A percentile compares a stretch with the other conserved stretches of the same genome.
Evolutionary conservation across 2,113 vertebrate species (phyloP).

Genomic region (Herpetotheres cachinnans): DNA sequence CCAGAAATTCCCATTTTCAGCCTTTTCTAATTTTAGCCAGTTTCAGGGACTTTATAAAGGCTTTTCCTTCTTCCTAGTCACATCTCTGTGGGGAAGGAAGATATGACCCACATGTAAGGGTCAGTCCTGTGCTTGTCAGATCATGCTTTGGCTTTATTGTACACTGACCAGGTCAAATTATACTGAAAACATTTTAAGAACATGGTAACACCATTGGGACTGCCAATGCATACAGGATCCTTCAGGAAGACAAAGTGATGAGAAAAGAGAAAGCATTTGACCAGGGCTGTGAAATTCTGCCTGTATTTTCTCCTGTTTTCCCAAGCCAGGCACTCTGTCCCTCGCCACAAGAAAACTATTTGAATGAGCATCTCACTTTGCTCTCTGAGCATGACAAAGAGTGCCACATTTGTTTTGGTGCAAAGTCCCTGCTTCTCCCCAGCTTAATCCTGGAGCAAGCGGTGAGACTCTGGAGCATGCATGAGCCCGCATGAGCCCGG

Average conservation of each 20-base stretch:
- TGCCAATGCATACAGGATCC: not conserved
- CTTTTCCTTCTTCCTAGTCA: not conserved
- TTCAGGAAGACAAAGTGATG: not conserved
- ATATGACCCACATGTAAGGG: rapidly evolving
- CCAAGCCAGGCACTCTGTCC: not conserved
- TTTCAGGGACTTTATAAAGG: not conserved
- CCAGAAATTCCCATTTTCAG: not conserved
- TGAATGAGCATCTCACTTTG: not conserved
- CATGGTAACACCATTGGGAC: not conserved
- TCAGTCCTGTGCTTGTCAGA: not conserved
- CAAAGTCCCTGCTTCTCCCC: not conserved
- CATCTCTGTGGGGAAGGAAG: not conserved
- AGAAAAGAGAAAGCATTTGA: not conserved
- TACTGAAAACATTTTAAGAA: not conserved
- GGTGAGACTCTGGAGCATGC: not conserved
- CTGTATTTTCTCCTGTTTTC: not conserved
- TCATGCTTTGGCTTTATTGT: not conserved
- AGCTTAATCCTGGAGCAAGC: not conserved
- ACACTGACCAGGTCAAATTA: not conserved
- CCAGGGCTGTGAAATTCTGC: not conserved
- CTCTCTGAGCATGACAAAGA: not conserved
- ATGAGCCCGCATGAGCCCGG: rapidly evolving
- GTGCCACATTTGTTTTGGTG: not conserved
- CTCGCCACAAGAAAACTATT: not conserved
- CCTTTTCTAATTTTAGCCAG: not conserved